Base-by-base conservation (phyloP, 1,140 invertebrate species). In the Aphelenchoides avenae region DNA sequence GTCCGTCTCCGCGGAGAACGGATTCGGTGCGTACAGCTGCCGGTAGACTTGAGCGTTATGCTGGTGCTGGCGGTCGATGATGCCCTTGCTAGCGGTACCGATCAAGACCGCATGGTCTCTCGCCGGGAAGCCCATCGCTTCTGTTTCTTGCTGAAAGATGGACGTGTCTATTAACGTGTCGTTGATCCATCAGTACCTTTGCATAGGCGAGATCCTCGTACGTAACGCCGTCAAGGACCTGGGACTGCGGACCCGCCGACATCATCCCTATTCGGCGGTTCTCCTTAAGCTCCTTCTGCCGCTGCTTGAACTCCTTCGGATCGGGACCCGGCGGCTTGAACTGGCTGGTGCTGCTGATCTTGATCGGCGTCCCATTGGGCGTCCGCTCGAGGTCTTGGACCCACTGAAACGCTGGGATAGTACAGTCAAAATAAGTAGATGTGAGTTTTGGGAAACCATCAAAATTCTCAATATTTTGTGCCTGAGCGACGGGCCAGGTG, bases 231-330 rank as follows among this genome's bases (percentile, higher is more conserved):
- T 98, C 93, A 53, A 99, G 80, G 77, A 98, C 91, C 74, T 93
- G 90, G 20, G 92, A 97, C 73, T 96, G 91, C 34, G 93, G 94
- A 31, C 94, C 94, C 50, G 92, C 89, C 61, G 88, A 88, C 55
- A 96, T 88, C 77, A 88, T 91, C 71, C 96, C 91, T 37, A 90
- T 87, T 72, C 91, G 85, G 75, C 94, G 85, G 78, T 95, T 91
- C 77, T 95, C 91, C 81, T 95, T 96, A 50, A 99, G 93, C 85
- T 91, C 87, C 79, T 95, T 89, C 78, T 97, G 93, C 66, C 95
- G 83, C 67, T 87, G 84, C 80, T 95, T 96, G 79, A 98, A 96
- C 79, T 99, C 94, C 81, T 88, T 91, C 0, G 92, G 89, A 81
- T 96, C 91, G 33, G 87, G 89, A 76, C 89, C 89, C 78, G 89